Evolutionary conservation across 1,140 invertebrate genomes (phyloP), one percentile per base, ranked within the genome.

Genomic region (Drosophila asahinai): DNA sequence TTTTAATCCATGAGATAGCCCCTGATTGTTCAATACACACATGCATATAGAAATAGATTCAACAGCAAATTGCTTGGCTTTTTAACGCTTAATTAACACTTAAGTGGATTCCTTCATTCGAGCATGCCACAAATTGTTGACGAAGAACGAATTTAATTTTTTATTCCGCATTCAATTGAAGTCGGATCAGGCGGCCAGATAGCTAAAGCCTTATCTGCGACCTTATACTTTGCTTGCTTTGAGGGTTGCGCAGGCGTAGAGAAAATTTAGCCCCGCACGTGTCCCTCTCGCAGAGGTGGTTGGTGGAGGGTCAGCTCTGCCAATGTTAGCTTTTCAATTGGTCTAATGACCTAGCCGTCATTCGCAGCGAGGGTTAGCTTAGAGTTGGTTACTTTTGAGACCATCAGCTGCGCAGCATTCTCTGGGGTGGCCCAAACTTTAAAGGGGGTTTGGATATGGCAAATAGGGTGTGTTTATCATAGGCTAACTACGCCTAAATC

Each of bases 241-340:
- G 76, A 64, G 76, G 77, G 77, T 83, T 87, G 72, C 84, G 83
- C 65, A 60, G 66, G 75, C 76, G 76, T 59, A 43, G 6, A 25
- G 38, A 42, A 42, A 15, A 15, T 33, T 17, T 19, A 14, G 25
- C 14, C 60, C 33, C 19, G 49, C 75, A 65, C 71, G 76, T 80
- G 61, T 66, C 22, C 25, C 25, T 40, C 27, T 30, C 14, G 1
- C 0, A 61, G 27, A 25, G 67, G 60, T 42, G 25, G 30, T 58
- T 75, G 54, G 30, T 76, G 70, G 66, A 58, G 75, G 83, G 62
- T 77, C 55, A 30, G 51, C 17, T 60, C 43, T 33, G 17, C 38
- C 40, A 17, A 48, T 77, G 67, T 75, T 83, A 89, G 80, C 84
- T 83, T 87, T 83, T 64, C 42, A 83, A 83, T 89, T 83, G 83